Evolutionary conservation across 92 coral and sea anemone species (phyloP), one percentile per base, ranked within the genome.

Genomic region (Virgularia gustaviana): DNA sequence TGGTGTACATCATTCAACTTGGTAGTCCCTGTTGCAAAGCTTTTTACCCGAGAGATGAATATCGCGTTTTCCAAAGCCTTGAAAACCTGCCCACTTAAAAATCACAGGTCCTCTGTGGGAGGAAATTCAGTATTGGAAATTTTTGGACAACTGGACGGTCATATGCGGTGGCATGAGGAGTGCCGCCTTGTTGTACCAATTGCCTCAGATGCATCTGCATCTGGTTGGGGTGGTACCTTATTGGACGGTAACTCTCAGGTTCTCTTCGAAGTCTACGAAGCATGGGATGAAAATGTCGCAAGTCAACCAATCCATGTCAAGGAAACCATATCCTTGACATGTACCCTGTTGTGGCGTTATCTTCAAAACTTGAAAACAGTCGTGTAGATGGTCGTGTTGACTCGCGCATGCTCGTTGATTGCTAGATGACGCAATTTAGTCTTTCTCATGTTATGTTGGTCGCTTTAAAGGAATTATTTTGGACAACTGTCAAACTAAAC

Each of bases 321-420:
- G n/a, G n/a, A n/a, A n/a, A n/a, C n/a, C n/a, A n/a, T n/a, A n/a
- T n/a, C n/a, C n/a, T n/a, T n/a, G n/a, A n/a, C 77, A 15, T 59
- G 77, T 41, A 67, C 82, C 23, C 67, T 78, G 13, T 30, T 6
- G n/a, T n/a, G 36, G 52, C 82, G 16, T 45, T 65, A 19, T 55
- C 58, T 13, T n/a, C 75, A 9, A 36, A 44, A 13, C 12, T 68
- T 2, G 34, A 2, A 2, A 45, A 68, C 37, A 1, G 32, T 9
- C 72, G 72, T 1, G 72, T 35, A 64, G 75, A 1, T 31, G 78
- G 52, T 2, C 71, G 29, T 22, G 78, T 72, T 19, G 78, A 53
- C 15, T 49, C 18, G 30, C 54, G 16, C 22, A 59, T 49, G 6
- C 37, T 70, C 3, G 16, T 3, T 20, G 2, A 2, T 63, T 31